These are phyloP conservation scores for Ichneumoninae sp. DNA, from an alignment of 2,888 invertebrate genomes.

Conservation along the genomic window DNA sequence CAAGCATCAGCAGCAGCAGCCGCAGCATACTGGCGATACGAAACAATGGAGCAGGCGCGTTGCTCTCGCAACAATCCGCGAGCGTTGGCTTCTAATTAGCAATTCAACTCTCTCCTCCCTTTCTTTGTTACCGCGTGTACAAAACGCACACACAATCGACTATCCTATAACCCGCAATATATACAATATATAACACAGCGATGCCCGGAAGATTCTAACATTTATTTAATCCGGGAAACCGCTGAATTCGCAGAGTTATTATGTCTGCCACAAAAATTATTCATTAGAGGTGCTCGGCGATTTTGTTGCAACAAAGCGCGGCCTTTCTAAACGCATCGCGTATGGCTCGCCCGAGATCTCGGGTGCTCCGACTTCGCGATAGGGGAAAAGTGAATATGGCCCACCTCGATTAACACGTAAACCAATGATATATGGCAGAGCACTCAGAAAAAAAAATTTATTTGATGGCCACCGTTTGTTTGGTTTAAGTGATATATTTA, in stretches of 20 bases:
- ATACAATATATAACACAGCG: background rate
- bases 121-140: slow-evolving; percentile 63
- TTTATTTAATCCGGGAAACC: slow-evolving; percentile 16
- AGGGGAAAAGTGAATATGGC: no score
- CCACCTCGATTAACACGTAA: no score
- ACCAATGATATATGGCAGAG: no score
- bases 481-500: no score
- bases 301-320: slow-evolving; percentile 39
- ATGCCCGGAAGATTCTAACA: slow-evolving; percentile 24
- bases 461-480: no score
- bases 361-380: background rate
- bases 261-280: background rate
- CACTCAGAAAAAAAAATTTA: no score
- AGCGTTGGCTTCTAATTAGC: slow-evolving; percentile 66
- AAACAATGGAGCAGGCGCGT: slow-evolving; percentile 58
- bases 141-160: slow-evolving; percentile 51
- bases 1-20: background rate
- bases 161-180: background rate
- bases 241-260: slow-evolving; percentile 14
- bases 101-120: slow-evolving; percentile 68
- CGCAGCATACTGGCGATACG: background rate
- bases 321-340: slow-evolving; percentile 26
- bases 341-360: background rate
- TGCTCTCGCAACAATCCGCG: slow-evolving; percentile 62
- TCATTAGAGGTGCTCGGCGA: slow-evolving; percentile 16